Evolutionary conservation across 2,888 invertebrate genomes (phyloP), one percentile per base, ranked within the genome.

Genomic region (Digitonthophagus gazella): DNA sequence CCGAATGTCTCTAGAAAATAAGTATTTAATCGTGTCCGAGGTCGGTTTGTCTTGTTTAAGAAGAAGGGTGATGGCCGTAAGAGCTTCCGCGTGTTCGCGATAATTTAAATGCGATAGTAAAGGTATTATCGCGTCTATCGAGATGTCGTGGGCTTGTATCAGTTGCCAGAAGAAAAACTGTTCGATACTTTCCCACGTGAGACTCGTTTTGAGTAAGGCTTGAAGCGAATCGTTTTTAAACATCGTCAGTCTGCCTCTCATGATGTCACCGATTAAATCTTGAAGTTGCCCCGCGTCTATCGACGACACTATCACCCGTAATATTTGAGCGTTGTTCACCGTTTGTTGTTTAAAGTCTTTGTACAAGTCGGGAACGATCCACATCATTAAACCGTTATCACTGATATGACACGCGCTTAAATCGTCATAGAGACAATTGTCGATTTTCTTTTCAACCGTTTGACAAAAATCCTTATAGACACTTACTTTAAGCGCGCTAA

Each of bases 111-210:
- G 93, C 15, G 91, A 89, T 74, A 93, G 83, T 74, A 92, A 85
- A 54, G 95, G 92, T 78, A 95, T 84, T 73, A 97, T 90, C 79
- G 93, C 91, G 78, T 96, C 96, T n/a, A 96, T 89, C 67, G 95
- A 92, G 79, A 97, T 93, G 81, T 96, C 95, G 81, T 98, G 98
- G 57, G 97, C 97, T 74, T 93, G 91, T 64, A 98, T 89, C 69
- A 99, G 86, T 83, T 98, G 97, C 98, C 98, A 99, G 61, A 98
- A 88, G 82, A 96, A 97, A 81, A 95, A 92, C 83, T 99, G 98
- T 82, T 98, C 98, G 76, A 97, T 95, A 1, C 97, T 97, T 84
- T 98, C 98, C 96, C 98, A 99, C 69, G 90, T 89, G 68, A 98
- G 85, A 78, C 96, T 97, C 58, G 92, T 91, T 71, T 91, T 92